Base-by-base conservation (phyloP, 92 coral and sea anemone genomes). In the Montipora capitata region DNA sequence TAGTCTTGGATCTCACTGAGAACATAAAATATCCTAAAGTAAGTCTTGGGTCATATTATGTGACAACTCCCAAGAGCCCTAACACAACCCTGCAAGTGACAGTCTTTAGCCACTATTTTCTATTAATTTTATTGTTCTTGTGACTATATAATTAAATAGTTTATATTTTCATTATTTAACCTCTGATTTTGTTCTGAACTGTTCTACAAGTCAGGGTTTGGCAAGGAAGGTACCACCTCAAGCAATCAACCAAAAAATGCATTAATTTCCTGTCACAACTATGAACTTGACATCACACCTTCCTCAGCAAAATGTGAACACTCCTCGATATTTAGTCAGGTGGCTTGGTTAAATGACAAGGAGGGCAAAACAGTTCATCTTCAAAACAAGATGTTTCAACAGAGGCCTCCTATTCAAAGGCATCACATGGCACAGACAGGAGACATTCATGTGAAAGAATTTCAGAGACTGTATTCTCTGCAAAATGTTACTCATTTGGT, bases 401-500 rank as follows among this genome's bases (percentile, higher is more conserved):
- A 86, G 76, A 68, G 82, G 12, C 59, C 14, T 41, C 79, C 85
- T 20, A 69, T 59, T 56, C 85, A 85, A 73, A 83, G 93, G 44
- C 11, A 56, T 15, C 49, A 79, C 10, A 1, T 52, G 15, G 67
- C 16, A 67, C 80, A 27, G 43, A 79, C 54, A 57, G 58, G 56
- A 52, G 89, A 74, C 61, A 68, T 66, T 41, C 72, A 17, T 18
- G 78, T 68, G 52, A 75, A 65, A 40, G 85, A 86, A 40, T 92
- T 97, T 69, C 95, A 89, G 57, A 91, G 95, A n/a, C 87, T 81
- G n/a, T 94, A 91, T 64, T 78, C 56, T 2, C 74, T 97, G 67
- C 83, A 68, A 14, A 78, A 84, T 71, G 95, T 96, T 6, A 92
- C 98, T 17, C 99, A 97, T 81, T 68, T 97, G 10, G 83, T 87